These are phyloP conservation scores for Pocillopora verrucosa DNA, from an alignment of 64 coral and sea anemone genomes.

Conservation along the genomic window DNA sequence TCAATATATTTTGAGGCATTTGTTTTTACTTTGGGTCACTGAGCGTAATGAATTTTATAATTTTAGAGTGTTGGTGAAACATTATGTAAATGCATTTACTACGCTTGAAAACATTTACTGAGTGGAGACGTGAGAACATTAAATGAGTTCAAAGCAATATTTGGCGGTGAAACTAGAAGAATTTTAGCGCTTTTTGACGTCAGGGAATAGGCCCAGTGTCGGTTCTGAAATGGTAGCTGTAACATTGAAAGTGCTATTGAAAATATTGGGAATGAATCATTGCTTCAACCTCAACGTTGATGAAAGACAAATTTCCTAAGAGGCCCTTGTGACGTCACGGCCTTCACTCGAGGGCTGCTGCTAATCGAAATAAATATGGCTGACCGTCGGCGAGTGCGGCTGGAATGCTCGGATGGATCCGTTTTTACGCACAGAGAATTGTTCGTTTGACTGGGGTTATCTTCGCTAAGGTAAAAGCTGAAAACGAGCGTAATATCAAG, in stretches of 20 bases:
- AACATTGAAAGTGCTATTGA: neutral
- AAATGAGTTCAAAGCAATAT: too few relatives aligned
- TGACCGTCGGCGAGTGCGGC: constrained; percentile 9
- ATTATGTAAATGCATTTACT: too few relatives aligned
- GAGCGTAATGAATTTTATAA: too few relatives aligned
- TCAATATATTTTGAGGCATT: too few relatives aligned
- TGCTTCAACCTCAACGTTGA: neutral
- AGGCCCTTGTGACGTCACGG: constrained; percentile 34
- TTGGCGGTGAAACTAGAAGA: too few relatives aligned
- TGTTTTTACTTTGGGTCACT: too few relatives aligned
- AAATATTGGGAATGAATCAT: neutral
- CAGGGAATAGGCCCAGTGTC: too few relatives aligned
- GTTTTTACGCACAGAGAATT: neutral
- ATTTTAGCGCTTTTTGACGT: too few relatives aligned
- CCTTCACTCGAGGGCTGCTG: constrained; percentile 5
- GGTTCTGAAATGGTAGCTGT: neutral
- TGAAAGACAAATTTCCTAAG: neutral
- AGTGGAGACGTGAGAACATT: too few relatives aligned
- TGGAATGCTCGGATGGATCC: constrained; percentile 10
- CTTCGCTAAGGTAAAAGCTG: neutral
- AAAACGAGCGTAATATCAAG: neutral
- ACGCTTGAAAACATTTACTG: too few relatives aligned
- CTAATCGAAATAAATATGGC: constrained; percentile 14
- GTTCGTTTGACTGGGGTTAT: constrained; percentile 2
- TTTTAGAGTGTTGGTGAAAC: too few relatives aligned